phyloP scores from a whole-genome alignment of 2,888 invertebrate species.

The Euzetes globulus region DNA sequence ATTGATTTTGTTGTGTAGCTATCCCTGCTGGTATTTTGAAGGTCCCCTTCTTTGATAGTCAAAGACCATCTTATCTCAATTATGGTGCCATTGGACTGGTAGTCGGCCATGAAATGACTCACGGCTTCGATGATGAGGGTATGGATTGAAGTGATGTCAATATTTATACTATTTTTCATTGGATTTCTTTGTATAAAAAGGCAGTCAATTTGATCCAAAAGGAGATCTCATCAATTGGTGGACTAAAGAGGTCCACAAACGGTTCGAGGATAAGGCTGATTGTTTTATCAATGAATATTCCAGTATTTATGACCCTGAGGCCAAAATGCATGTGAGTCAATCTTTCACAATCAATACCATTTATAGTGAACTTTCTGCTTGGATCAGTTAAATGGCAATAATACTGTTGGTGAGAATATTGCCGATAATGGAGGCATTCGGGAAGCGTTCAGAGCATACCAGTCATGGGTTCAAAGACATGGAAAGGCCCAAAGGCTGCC shows the following conservation, averaged over 20 bases:
- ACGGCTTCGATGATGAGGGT: slow-evolving; percentile 75
- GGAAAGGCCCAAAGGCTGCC: slow-evolving; percentile 12
- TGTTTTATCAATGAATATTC: slow-evolving; percentile 44
- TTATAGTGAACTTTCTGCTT: neutral
- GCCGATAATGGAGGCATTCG: slow-evolving; percentile 85
- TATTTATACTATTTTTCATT: neutral
- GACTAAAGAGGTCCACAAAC: slow-evolving; percentile 40
- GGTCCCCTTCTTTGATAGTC: slow-evolving; percentile 23
- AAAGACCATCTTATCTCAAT: slow-evolving; percentile 28
- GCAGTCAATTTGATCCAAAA: slow-evolving; percentile 50
- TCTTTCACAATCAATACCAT: neutral
- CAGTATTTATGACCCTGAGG: slow-evolving; percentile 49
- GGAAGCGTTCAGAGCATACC: slow-evolving; percentile 61
- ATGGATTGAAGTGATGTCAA: slow-evolving; percentile 45
- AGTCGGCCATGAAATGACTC: slow-evolving; percentile 85
- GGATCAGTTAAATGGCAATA: slow-evolving; percentile 63
- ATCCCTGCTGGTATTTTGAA: slow-evolving; percentile 33
- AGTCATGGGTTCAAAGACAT: slow-evolving; percentile 13
- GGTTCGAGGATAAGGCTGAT: slow-evolving; percentile 41
- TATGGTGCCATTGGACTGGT: slow-evolving; percentile 46
- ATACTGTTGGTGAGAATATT: slow-evolving; percentile 75
- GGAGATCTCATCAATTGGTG: slow-evolving; percentile 44
- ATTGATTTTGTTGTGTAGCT: neutral
- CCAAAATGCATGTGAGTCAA: slow-evolving; percentile 45
- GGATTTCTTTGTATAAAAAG: slow-evolving; percentile 45